Evolutionary conservation across 2,113 vertebrate genomes (phyloP).

Genomic region (Edolisoma coerulescens): DNA sequence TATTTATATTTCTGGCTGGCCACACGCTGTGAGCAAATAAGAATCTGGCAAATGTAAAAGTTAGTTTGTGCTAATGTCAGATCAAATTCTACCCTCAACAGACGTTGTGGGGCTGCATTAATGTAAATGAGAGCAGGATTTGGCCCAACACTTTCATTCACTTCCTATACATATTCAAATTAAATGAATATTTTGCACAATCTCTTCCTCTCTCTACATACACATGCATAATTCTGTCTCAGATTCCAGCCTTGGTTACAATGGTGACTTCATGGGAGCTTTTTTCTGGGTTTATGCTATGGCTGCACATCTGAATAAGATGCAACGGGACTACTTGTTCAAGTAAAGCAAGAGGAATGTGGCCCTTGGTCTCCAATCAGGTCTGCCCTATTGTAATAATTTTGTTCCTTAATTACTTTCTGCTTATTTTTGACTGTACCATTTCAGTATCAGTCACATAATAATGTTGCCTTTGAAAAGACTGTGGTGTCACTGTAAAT

Average conservation of each 20-base stretch:
- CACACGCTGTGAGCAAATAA: conserved; percentile 41
- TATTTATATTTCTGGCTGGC: conserved; percentile 26
- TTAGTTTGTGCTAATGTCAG: conserved; percentile 61
- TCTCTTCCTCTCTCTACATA: background rate
- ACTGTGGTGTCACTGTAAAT: conserved; percentile 25
- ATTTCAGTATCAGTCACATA: conserved; percentile 7
- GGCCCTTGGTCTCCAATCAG: background rate
- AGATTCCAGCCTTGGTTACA: conserved; percentile 2
- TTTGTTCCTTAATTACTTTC: conserved; percentile 28
- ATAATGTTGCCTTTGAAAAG: conserved; percentile 46
- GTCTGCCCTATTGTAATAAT: background rate
- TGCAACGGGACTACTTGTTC: background rate
- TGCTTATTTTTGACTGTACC: conserved; percentile 10
- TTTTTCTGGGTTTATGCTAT: background rate
- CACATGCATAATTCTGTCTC: conserved; percentile 17
- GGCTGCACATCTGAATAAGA: background rate
- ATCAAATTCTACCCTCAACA: conserved; percentile 47
- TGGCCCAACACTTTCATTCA: conserved; percentile 41
- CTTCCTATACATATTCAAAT: conserved; percentile 52
- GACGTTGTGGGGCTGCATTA: conserved; percentile 6
- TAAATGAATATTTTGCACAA: conserved; percentile 43
- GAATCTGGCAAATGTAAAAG: conserved; percentile 45
- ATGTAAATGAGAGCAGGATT: conserved; percentile 53
- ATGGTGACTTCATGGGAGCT: background rate
- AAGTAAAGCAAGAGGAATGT: background rate